phyloP scores from a whole-genome alignment of 2,888 invertebrate genomes.

The Cheilosia soror region DNA sequence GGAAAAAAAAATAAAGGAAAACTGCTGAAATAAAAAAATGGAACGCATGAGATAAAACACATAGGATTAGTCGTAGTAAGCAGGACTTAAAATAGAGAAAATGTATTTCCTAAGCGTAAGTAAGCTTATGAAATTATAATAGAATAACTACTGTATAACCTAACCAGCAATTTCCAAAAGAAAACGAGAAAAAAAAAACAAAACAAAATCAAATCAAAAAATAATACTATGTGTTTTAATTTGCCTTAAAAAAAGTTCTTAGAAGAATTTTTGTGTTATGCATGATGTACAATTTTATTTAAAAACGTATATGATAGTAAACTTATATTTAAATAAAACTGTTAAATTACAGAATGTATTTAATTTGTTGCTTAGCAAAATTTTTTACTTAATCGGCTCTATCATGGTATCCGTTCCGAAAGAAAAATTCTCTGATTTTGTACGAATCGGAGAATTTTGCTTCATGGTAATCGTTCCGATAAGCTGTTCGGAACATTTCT shows the following conservation, averaged over 20 bases:
- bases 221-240: constrained; percentile 66
- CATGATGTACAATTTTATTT: constrained; percentile 74
- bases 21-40: constrained; percentile 1
- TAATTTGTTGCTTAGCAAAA: not conserved
- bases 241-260: constrained; percentile 62
- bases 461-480: too few relatives aligned
- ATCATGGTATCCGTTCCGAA: too few relatives aligned
- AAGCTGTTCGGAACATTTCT: too few relatives aligned
- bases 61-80: constrained; percentile 63
- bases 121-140: constrained; percentile 68
- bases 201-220: constrained; percentile 43
- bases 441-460: too few relatives aligned
- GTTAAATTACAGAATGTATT: constrained; percentile 55
- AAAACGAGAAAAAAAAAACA: constrained; percentile 36
- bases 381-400: too few relatives aligned
- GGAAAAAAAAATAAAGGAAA: constrained; percentile 1
- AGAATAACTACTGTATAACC: constrained; percentile 65
- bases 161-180: constrained; percentile 59
- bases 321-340: constrained; percentile 70
- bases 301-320: constrained; percentile 44
- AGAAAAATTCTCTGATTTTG: too few relatives aligned
- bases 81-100: constrained; percentile 61
- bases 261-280: constrained; percentile 59
- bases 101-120: constrained; percentile 69
- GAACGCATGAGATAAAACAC: constrained; percentile 55